Base-by-base conservation (phyloP, 2,888 invertebrate species). In the Sphaeridia pumilis region DNA sequence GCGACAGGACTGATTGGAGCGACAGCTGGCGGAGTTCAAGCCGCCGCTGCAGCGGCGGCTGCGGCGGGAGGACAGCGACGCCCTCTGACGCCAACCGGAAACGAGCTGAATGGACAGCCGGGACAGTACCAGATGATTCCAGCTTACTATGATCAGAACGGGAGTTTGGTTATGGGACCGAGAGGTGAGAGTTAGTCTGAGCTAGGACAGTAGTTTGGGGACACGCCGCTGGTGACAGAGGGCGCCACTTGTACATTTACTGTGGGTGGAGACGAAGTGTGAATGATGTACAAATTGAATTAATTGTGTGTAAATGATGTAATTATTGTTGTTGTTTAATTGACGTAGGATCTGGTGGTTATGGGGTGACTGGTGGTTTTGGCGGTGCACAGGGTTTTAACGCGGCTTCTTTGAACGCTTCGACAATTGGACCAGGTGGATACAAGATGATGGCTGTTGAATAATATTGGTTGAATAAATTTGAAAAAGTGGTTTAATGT, bases 111-210 rank as follows among this genome's bases (percentile, higher is more conserved):
- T 60, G 59, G 59, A 52, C 58, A 64, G 55, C 57, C 63, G 51
- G 59, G 61, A 56, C 72, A 76, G 64, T 79, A 78, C 67, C 79
- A 82, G 73, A 80, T 83, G 67, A 79, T 83, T 69, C 82, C 82
- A 64, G 81, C 83, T 55, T 84, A 81, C 73, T 83, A 83, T 70
- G 80, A 80, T 69, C 79, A 83, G 70, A 83, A 81, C 72, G 84
- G 87, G 65, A 84, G 87, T 67, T 76, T 88, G 67, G 83, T 89
- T 67, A 86, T 89, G 84, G 80, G 82, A 64, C 73, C 81, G 55
- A 70, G 78, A 66, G 65, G 79, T 69, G 84, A 83, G 70, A n/a
- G n/a, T n/a, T n/a, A n/a, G n/a, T n/a, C n/a, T n/a, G n/a, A n/a
- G n/a, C n/a, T n/a, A n/a, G n/a, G n/a, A n/a, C n/a, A n/a, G n/a